Evolutionary conservation across 2,113 vertebrate species (phyloP).

Genomic region (Speoplatyrhinus poulsoni): DNA sequence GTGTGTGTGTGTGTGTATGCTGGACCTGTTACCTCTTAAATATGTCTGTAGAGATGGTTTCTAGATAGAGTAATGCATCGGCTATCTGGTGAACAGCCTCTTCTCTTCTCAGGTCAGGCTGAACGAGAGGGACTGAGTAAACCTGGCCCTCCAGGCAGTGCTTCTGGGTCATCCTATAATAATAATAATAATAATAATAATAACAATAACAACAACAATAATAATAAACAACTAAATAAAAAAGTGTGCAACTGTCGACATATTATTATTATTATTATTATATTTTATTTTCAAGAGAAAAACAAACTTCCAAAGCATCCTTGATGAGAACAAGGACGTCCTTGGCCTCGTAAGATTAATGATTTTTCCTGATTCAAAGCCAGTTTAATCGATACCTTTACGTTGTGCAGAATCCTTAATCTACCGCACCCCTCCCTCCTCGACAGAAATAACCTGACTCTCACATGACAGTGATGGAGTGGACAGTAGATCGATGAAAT

Average conservation of each 20-base stretch:
- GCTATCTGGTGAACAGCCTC: constrained; percentile 92
- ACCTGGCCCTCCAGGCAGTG: constrained; percentile 86
- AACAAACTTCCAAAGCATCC: no score
- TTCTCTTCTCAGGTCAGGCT: constrained; percentile 89
- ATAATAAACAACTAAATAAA: neutral
- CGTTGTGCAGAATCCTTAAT: no score
- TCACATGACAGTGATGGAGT: constrained; percentile 47
- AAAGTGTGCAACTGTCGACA: neutral
- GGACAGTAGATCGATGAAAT: neutral
- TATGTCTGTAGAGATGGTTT: constrained; percentile 90
- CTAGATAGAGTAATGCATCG: constrained; percentile 87
- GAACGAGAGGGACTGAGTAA: constrained; percentile 90
- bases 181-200: neutral
- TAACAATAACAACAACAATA: neutral
- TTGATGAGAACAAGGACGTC: neutral
- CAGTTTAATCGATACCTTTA: no score
- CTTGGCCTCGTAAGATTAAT: neutral
- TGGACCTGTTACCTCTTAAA: constrained; percentile 83
- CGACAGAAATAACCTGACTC: constrained; percentile 35
- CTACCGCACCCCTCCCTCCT: no score
- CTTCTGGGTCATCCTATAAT: constrained; percentile 81
- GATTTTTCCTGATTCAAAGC: neutral
- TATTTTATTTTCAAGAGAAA: neutral
- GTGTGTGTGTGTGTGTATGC: neutral
- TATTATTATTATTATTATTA: no score